Base-by-base conservation (phyloP, 2,888 invertebrate genomes). In the Bibio marci region DNA sequence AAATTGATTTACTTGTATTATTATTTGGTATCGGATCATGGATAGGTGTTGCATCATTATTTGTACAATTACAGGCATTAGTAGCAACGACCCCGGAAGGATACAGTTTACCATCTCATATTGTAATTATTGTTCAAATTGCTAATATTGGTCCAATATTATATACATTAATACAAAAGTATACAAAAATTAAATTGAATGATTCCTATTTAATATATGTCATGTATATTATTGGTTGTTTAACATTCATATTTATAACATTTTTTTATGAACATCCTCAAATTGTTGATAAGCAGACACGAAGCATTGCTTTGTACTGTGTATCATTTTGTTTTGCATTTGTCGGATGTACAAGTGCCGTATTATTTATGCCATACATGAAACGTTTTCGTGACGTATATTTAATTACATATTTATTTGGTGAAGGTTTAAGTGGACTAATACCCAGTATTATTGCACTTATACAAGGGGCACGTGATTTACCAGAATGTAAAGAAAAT, bases 21-120 rank as follows among this genome's bases (percentile, higher is more conserved):
- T 63, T 79, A 50, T 91, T 91, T 60, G 83, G 82, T 31, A 66
- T 82, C 39, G 79, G 79, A 52, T 73, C 90, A 30, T 92, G 91
- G 91, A 71, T 90, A 48, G 81, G 81, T 35, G 74, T 91, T 40
- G 91, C 90, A 64, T 85, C 83, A 11, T 69, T 87, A 44, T 92
- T 78, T 66, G 79, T 90, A 46, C 86, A 92, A 59, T 63, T 91
- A 45, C 90, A 91, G n/a, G 64, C 88, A 46, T 65, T 92, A 41
- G 85, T 88, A 7, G 68, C 76, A 44, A 64, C 63, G 30, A 73
- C 87, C 37, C 91, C 92, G 1, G 92, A 92, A 65, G 71, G 73
- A 51, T 92, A 91, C 90, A 71, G 68, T 52, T 69, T 92, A 43
- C 82, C 90, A 1, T 78, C 88, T 1, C 80, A 80, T 54, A 73